phyloP scores from a whole-genome alignment of 2,113 vertebrate genomes.

The Tautogolabrus adspersus region DNA sequence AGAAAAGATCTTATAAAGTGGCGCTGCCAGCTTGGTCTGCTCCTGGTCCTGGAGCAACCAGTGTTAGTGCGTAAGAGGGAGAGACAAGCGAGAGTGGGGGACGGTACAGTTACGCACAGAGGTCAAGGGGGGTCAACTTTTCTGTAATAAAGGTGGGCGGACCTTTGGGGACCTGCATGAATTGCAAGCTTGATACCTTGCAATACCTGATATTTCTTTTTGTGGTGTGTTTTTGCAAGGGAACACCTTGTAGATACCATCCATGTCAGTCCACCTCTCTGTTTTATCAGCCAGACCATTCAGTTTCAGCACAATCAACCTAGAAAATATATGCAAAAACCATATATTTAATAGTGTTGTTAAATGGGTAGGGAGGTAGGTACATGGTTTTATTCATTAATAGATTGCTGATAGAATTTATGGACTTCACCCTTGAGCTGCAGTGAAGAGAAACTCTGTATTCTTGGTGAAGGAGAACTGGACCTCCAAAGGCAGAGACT shows the following conservation, averaged over 20 bases:
- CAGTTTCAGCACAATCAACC: conserved; percentile 63
- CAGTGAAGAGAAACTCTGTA: conserved; percentile 44
- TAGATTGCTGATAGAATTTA: background rate
- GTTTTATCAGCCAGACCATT: conserved; percentile 31
- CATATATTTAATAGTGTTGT: background rate
- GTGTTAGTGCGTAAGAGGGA: too few relatives aligned
- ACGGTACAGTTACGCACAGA: too few relatives aligned
- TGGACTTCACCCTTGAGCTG: conserved; percentile 36
- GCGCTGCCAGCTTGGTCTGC: too few relatives aligned
- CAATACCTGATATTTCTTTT: conserved; percentile 52
- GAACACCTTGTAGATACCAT: conserved; percentile 53
- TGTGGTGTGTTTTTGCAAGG: conserved; percentile 48
- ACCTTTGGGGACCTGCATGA: too few relatives aligned
- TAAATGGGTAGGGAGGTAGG: too few relatives aligned
- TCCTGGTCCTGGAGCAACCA: too few relatives aligned
- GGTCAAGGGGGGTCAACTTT: too few relatives aligned
- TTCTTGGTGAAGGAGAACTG: conserved; percentile 72
- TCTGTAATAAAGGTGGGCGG: too few relatives aligned
- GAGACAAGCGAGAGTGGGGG: too few relatives aligned
- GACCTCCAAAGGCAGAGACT: conserved; percentile 59
- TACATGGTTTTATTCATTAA: too few relatives aligned
- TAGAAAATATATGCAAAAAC: conserved; percentile 16
- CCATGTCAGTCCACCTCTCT: conserved; percentile 51
- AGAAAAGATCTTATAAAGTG: too few relatives aligned
- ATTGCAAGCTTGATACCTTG: background rate